Conservation (phyloP, 2,797 vertebrate genomes). For the Philypnodon macrostomus region DNA sequence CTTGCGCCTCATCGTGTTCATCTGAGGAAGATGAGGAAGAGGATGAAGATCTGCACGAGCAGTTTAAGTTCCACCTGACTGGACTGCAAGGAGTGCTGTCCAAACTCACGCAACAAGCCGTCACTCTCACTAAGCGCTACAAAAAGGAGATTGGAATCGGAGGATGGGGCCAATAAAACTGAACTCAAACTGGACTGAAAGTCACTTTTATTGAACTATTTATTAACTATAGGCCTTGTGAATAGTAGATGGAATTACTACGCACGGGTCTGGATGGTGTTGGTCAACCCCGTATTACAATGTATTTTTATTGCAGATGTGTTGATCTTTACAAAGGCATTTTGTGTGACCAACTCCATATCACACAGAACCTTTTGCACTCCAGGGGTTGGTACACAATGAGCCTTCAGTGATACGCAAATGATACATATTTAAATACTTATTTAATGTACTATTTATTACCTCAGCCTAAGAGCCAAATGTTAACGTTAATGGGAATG, state of each 20-base stretch:
- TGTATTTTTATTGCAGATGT: constrained; percentile 50
- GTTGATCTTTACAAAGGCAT: constrained; percentile 38
- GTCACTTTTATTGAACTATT: no score
- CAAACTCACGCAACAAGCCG: constrained; percentile 92
- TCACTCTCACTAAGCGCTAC: constrained; percentile 92
- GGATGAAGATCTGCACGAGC: constrained; percentile 87
- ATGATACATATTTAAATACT: constrained; percentile 59
- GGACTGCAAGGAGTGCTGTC: constrained; percentile 91
- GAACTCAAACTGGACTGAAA: background rate
- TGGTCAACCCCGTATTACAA: constrained; percentile 32
- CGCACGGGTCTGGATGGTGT: constrained; percentile 32
- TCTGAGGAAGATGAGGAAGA: constrained; percentile 74
- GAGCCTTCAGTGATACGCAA: constrained; percentile 37
- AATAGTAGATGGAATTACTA: constrained; percentile 31
- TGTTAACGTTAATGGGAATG: constrained; percentile 28
- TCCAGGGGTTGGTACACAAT: constrained; percentile 31
- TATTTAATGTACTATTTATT: constrained; percentile 73
- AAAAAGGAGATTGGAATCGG: constrained; percentile 92
- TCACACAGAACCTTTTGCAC: constrained; percentile 55
- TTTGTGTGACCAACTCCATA: constrained; percentile 22
- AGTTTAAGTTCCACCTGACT: constrained; percentile 91
- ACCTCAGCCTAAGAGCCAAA: constrained; percentile 40
- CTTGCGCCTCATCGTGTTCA: constrained; percentile 29
- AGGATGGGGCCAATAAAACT: constrained; percentile 84
- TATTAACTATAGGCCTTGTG: constrained; percentile 16